Conservation (phyloP, 2,113 vertebrate species). For the Calidris pygmaea region DNA sequence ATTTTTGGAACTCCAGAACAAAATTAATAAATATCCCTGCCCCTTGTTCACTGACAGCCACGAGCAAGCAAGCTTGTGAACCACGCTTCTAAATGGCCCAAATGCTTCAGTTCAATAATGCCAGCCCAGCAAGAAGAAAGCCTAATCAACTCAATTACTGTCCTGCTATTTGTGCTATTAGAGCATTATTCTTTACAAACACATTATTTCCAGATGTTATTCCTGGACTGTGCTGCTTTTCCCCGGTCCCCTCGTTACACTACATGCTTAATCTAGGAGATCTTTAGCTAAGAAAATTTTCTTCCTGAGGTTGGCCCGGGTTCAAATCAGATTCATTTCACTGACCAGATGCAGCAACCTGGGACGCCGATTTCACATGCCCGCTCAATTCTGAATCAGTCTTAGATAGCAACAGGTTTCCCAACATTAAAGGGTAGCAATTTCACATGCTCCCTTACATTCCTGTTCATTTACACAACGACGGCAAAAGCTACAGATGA, state of each 20-base stretch:
- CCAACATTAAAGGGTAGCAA: background rate
- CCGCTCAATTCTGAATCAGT: background rate
- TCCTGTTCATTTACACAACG: background rate
- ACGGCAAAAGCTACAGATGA: background rate
- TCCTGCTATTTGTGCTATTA: background rate
- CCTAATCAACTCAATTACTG: background rate
- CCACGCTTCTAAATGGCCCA: background rate
- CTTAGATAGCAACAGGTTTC: background rate
- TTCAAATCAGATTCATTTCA: background rate
- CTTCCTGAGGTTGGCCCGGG: background rate
- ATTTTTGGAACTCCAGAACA: background rate
- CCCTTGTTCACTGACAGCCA: background rate
- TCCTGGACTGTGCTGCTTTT: background rate
- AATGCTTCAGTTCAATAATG: background rate
- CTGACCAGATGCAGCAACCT: slow-evolving; percentile 16
- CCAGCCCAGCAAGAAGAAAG: background rate
- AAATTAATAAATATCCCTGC: background rate
- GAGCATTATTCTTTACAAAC: background rate
- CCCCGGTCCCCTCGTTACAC: accelerated
- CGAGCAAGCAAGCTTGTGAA: background rate
- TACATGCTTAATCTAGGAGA: background rate
- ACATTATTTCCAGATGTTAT: background rate
- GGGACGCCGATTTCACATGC: background rate
- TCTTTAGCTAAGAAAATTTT: background rate
- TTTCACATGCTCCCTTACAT: background rate